Evolutionary conservation across 2,113 vertebrate genomes (phyloP), one percentile per base, ranked within the genome.

Genomic region (Hemiprocne comata): DNA sequence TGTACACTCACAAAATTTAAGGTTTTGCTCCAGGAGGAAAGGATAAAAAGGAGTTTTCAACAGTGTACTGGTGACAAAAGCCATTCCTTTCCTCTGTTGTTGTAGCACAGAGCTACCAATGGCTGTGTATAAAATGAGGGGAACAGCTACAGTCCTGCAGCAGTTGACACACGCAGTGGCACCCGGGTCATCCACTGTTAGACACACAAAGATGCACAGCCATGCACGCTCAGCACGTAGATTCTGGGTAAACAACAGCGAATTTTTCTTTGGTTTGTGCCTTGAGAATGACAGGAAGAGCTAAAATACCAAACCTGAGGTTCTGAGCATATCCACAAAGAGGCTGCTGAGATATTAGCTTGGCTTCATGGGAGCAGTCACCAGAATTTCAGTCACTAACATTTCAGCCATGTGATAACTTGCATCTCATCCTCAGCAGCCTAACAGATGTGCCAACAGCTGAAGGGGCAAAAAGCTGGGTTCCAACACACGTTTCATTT

Each of bases 381-480:
- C 46, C 72, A 48, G 78, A n/a, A 54, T n/a, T 66, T 48, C 90
- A 85, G 75, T 31, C 20, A 1, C 81, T 61, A 66, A 40, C 76
- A 10, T 24, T 69, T 38, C 83, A 90, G 74, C 74, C 90, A 70
- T 28, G 36, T 48, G 93, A 73, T 36, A 86, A 29, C 81, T 40
- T 3, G 9, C 44, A 26, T 33, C 88, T 61, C 91, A 40, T 50
- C 76, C 84, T 34, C 84, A n/a, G 87, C 81, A 64, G 31, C 67
- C 53, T 57, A 67, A 76, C 88, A 93, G 91, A 93, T 89, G 93
- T 91, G 93, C 77, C 93, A 91, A 24, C 38, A 89, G 91, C 93
- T 87, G 93, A 71, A 76, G 81, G 91, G 85, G 85, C 85, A 93
- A 57, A 80, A 42, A 75, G 60, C 82, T 46, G 87, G 38, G 42